Base-by-base conservation (phyloP, 2,888 invertebrate species). In the Lasioglossum figueresi region DNA sequence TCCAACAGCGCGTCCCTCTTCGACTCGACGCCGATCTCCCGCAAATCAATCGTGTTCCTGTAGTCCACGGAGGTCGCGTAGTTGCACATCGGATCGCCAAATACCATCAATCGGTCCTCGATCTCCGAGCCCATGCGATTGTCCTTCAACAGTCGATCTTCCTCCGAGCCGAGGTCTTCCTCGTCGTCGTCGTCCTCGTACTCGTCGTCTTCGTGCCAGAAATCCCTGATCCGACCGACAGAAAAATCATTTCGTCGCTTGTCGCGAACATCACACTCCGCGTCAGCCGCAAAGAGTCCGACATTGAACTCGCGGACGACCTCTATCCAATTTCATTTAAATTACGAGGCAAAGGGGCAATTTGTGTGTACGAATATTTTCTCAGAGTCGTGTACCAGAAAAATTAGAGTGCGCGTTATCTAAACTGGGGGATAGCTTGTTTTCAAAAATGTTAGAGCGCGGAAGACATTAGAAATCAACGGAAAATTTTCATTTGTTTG, bases 71-170 rank as follows among this genome's bases (percentile, higher is more conserved):
- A 93, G 31, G 94, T 93, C 31, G 92, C 89, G 79, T 93, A 92
- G 78, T 90, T 92, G 68, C 88, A 79, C 23, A 81, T 88, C 1
- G 90, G 89, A 90, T 95, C 91, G 86, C 95, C 86, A 94, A 95
- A 93, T 78, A 94, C 90, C 84, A 94, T 88, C 66, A 94, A 81
- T 68, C 93, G 91, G 86, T 95, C 91, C 89, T 94, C 85, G 93
- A 94, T 87, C 90, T 93, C 91, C 79, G 92, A 93, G 81, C 94
- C 87, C 78, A 95, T 87, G 92, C 96, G 96, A 95, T 82, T 95
- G 95, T 56, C 95, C 95, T 88, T 93, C 96, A 96, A 95, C 83
- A 95, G 95, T 40, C 95, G 95, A 74, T 91, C 92, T 37, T 91
- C 91, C 45, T 91, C 91, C 14, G 89, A 90, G 68, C 93, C 93